Percentiles rank a stretch among this genome's conserved stretches.
These are phyloP conservation scores for Halichoerus grypus DNA, from an alignment of 2,113 vertebrate species.

Conservation along the genomic window DNA sequence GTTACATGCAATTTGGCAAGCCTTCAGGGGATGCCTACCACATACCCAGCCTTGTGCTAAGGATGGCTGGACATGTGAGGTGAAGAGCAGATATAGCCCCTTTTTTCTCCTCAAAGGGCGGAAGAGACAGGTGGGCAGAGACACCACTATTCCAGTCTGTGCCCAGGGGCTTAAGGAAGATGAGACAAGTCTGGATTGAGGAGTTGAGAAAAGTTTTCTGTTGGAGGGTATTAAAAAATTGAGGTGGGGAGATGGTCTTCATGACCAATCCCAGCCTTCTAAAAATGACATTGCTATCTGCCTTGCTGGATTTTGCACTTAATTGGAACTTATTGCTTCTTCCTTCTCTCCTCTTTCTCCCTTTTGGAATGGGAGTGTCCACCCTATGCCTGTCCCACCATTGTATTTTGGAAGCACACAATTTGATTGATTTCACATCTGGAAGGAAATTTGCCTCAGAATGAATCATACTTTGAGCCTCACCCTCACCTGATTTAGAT, in stretches of 20 bases:
- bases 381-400: not conserved
- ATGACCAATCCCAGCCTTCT: not conserved
- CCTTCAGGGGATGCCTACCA: not conserved
- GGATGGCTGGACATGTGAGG: not conserved
- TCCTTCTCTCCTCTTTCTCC: not conserved
- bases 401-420: not conserved
- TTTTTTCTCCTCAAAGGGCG: not conserved
- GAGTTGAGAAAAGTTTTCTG: not conserved
- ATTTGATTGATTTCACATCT: not conserved
- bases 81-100: not conserved
- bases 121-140: not conserved
- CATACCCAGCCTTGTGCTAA: not conserved
- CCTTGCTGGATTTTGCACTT: not conserved
- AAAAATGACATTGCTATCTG: not conserved
- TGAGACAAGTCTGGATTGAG: not conserved
- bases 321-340: not conserved
- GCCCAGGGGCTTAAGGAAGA: not conserved
- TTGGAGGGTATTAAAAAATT: not conserved
- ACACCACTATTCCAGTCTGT: not conserved
- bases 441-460: not conserved
- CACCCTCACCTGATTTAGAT: not conserved
- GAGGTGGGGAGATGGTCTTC: not conserved
- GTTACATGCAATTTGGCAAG: not conserved
- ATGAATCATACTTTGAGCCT: not conserved
- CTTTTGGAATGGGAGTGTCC: not conserved